Evolutionary conservation across 2,113 vertebrate species (phyloP), one percentile per base, ranked within the genome.

Genomic region (Dolichallabes microphthalmus): DNA sequence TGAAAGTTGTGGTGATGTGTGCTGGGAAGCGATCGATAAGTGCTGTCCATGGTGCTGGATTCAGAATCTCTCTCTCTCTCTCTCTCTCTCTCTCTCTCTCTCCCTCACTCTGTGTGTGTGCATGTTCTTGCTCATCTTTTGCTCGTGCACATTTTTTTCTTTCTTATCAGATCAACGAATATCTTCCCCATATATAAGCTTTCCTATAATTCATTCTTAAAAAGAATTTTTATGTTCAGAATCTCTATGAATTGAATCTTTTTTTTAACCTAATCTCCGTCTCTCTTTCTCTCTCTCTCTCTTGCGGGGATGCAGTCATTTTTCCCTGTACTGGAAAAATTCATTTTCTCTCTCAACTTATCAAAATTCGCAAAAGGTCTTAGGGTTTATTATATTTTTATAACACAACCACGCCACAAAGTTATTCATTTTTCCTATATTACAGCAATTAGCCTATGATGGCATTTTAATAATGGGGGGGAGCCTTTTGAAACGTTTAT

Each of bases 1-100:
- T 93, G 92, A 94, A 93, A 94, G 94, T 93, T 94, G 94, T 92
- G 93, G 93, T 94, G 94, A 94, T 95, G 93, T 94, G 93, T 93
- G 91, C 92, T 79, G 91, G 92, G 89, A 90, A 89, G 88, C 92
- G 88, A 95, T 95, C 94, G 90, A 95, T 95, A 92, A 91, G 84
- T 89, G 89, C 91, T 91, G 92, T 93, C 92, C 93, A 88, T 90
- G 92, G 82, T 88, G 84, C 87, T 88, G 88, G 90, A 93, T 87
- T 88, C 89, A 90, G 89, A 87, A 76, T 85, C 73, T 39, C 55
- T 73, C 25, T 76, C 53, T 53, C 19, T 68, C 82, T 58, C 13
- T 73, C 55, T 55, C 2, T 82, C 22, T 89, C 63, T 53, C 53
- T 77, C 81, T n/a, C 80, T 74, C 71, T 80, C 66, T 71, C 8